Evolutionary conservation across 1,140 invertebrate genomes (phyloP), one percentile per base, ranked within the genome.

Genomic region (Gonatopus flavifemur): DNA sequence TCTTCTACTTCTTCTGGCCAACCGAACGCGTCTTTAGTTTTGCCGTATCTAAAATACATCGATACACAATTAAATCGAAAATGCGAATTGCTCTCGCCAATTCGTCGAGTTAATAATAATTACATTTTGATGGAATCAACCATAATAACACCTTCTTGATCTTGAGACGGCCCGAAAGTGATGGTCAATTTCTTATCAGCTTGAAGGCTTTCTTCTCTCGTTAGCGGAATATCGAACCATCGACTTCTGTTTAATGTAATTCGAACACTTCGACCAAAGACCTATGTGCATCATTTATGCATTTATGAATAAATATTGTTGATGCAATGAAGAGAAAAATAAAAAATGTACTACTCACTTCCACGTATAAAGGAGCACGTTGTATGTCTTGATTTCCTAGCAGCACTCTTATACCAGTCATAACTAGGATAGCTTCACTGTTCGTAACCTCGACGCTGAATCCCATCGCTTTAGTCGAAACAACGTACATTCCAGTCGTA

Each of bases 1-100:
- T 97, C 94, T 64, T 97, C 94, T 10, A 83, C 85, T 67, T 98
- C 95, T 74, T 98, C 95, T 0, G 95, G 94, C 96, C 95, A 98
- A 32, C 94, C 94, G 76, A 98, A 96, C 0, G 87, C 81, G 70
- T 98, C 95, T 79, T 98, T 98, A 3, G 91, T 93, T 77, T 97
- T 96, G 2, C 93, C 94, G 73, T 98, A 93, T 54, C 82, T 85
- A 19, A 22, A 44, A 52, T 13, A 32, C 2, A 35, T 40, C 18
- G 15, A 28, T 5, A n/a, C 3, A 12, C 1, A 48, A 49, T 21
- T 30, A 1, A 19, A 31, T 13, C 13, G 30, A 44, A 28, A 44
- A 35, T 39, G 24, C 30, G 22, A 20, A 45, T 41, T n/a, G n/a
- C n/a, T n/a, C n/a, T n/a, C n/a, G n/a, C n/a, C n/a, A n/a, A n/a